Evolutionary conservation across 2,888 invertebrate genomes (phyloP).

Genomic region (Stenichneumon culpator): DNA sequence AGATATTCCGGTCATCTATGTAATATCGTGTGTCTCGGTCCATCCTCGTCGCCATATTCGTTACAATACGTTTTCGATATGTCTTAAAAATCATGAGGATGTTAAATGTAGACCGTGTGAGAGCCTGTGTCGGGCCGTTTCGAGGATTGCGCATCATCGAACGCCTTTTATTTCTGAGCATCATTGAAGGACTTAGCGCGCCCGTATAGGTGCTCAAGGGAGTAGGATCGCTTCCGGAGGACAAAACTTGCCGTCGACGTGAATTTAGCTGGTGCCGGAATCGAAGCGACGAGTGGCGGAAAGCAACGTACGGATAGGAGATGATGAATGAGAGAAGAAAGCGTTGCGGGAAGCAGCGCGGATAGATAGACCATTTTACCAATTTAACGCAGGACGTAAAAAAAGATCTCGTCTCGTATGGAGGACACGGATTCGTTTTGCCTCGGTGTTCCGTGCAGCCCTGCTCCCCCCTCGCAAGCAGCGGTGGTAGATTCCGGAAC

Average conservation of each 20-base stretch:
- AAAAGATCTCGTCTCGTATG: too few species aligned
- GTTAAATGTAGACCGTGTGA: neutral
- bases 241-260: constrained; percentile 1
- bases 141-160: constrained; percentile 44
- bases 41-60: too few species aligned
- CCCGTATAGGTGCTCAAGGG: constrained; percentile 17
- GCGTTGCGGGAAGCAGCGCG: neutral
- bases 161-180: constrained; percentile 30
- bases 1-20: too few species aligned
- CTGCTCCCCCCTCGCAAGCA: too few species aligned
- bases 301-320: neutral
- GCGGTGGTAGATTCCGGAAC: neutral
- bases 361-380: too few species aligned
- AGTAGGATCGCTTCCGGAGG: constrained; percentile 49
- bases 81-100: neutral
- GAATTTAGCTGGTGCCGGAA: constrained; percentile 14
- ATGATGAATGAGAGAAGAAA: constrained; percentile 20
- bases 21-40: too few species aligned
- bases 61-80: neutral
- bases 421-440: too few species aligned
- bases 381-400: too few species aligned
- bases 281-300: constrained; percentile 28
- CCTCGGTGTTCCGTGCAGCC: too few species aligned
- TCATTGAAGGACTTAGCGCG: constrained; percentile 42
- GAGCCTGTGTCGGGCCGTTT: neutral